Base-by-base conservation (phyloP, 37 sponge, comb jelly and placozoan species). In the Bolinopsis microptera region DNA sequence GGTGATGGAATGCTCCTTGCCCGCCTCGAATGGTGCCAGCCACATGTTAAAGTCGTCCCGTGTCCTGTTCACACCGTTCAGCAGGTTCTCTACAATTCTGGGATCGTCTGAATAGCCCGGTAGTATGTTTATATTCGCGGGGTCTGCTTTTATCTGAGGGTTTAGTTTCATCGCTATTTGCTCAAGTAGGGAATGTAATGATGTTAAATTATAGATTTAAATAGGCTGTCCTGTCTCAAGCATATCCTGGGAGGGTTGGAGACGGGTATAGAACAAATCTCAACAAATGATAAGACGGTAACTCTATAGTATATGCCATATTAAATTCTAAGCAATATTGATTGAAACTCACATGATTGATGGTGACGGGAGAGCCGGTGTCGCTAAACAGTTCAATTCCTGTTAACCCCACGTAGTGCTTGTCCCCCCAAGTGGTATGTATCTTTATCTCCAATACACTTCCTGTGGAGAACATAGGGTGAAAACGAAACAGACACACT, bases 21-120 rank as follows among this genome's bases (percentile, higher is more conserved):
- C 95, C 13, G 95, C 95, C 22, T 95, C 96, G 95, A 94, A 99
- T 0, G 99, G 99, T 1, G 99, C 93, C 38, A 99, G 94, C 99
- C 99, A 99, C 97, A 97, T 96, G 96, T 99, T 98, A 1, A 97
- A 94, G 94, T 99, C 99, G 92, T 99, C 99, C 32, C 97, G 93
- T 72, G 37, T 27, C 27, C 67, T 93, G 76, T 69, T 92, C 3
- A 96, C 96, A 3, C 98, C 98, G 80, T 97, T 96, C 74, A 97
- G 76, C 0, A 99, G 94, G 70, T 99, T 99, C 35, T 39, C 34
- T 27, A 96, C 98, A 39, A 97, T 95, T 1, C 97, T 76, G 26
- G 99, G 99, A 90, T 99, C 99, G 93, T 93, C 38, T 0, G 83
- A 93, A 69, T 93, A 97, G 72, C 95, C 97, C 21, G 98, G 96